Conservation (phyloP, 2,888 invertebrate species). For the Epinotia ramella region DNA sequence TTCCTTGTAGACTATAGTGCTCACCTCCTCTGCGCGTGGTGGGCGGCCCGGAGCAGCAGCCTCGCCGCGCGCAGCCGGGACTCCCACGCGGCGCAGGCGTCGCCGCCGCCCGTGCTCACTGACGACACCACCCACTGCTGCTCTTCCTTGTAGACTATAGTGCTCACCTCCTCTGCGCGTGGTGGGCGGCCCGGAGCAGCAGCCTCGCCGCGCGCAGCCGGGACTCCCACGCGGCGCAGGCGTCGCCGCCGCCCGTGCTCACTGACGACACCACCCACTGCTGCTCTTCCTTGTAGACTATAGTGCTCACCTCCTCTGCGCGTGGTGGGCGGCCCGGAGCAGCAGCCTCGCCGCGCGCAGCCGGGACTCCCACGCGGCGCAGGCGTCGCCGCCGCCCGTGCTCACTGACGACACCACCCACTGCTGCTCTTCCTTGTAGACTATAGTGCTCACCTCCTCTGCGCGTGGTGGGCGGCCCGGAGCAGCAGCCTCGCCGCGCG, state of each 20-base stretch:
- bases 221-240: conserved; percentile 67
- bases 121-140: conserved; percentile 71
- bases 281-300: conserved; percentile 40
- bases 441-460: conserved; percentile 66
- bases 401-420: conserved; percentile 70
- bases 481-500: too few species aligned
- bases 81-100: conserved; percentile 68
- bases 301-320: conserved; percentile 70
- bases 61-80: conserved; percentile 67
- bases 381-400: conserved; percentile 55
- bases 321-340: conserved; percentile 70
- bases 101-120: conserved; percentile 55
- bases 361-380: conserved; percentile 68
- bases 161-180: conserved; percentile 74
- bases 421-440: conserved; percentile 52
- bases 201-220: conserved; percentile 66
- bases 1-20: conserved; percentile 33
- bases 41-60: conserved; percentile 64
- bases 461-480: conserved; percentile 50
- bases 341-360: conserved; percentile 65
- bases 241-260: conserved; percentile 56
- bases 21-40: conserved; percentile 77
- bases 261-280: conserved; percentile 73
- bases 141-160: conserved; percentile 33
- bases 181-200: conserved; percentile 68